Base-by-base conservation (phyloP, 2,888 invertebrate species). In the Odontocolon sp. region DNA sequence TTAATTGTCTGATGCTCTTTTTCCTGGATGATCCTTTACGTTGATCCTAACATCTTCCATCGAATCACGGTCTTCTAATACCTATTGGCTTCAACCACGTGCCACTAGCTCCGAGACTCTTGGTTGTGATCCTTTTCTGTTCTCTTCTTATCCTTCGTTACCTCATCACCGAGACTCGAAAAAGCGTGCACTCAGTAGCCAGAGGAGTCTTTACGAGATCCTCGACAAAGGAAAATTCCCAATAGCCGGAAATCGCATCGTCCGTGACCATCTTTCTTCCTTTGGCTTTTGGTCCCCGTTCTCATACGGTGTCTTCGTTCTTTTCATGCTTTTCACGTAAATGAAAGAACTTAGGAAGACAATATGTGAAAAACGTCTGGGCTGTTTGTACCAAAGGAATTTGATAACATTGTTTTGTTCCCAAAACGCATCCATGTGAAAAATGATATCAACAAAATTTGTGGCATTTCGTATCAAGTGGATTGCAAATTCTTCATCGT, bases 1-100 rank as follows among this genome's bases (percentile, higher is more conserved):
- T 54, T 33, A 18, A 33, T 9, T 33, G 31, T 33, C 31, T n/a
- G 21, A 3, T 42, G 45, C 42, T 56, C 56, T 14, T 36, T 23
- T 50, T 45, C 38, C 3, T 8, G n/a, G n/a, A n/a, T 33, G 23
- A 38, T 50, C 54, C 18, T 18, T 54, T 42, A 61, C 45, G 45
- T 61, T 14, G 38, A 14, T 14, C 57, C 36, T 47, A 5, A 23
- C 26, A 18, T 50, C 28, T 40, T 47, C 28, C 21, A n/a, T 3
- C 38, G 28, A 45, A 36, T 6, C 36, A 31, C 54, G 57, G 67
- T 45, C 77, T 61, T 63, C 67, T 31, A 54, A 78, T 76, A 76
- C 75, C 80, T 81, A 82, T 84, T 82, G 81, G 81, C 79, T 76
- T 76, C 77, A 77, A 75, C 77, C 73, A 71, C 76, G 76, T 81